Percentiles rank a stretch among this genome's conserved stretches.
Conservation (phyloP, 1,140 invertebrate species). For the Asbolus verrucosus region DNA sequence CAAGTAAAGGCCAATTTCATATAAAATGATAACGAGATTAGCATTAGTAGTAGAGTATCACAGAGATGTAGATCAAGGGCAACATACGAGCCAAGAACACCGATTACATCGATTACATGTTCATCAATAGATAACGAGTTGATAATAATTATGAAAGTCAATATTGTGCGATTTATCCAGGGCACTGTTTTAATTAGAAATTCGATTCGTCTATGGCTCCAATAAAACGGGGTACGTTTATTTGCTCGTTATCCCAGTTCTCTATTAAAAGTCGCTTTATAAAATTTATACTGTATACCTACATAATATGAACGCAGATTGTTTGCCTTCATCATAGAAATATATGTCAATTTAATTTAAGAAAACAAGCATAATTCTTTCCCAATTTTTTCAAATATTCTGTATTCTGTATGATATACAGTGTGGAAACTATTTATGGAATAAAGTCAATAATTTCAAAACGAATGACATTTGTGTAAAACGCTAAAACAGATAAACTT, state of each 20-base stretch:
- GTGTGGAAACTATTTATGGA: no score
- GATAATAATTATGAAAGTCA: conserved; percentile 35
- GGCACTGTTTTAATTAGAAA: conserved; percentile 36
- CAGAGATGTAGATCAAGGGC: conserved; percentile 45
- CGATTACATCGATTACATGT: conserved; percentile 40
- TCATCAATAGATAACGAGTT: conserved; percentile 37
- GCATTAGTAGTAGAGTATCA: conserved; percentile 45
- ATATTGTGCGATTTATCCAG: conserved; percentile 34
- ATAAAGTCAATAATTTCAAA: no score
- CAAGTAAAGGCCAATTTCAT: conserved; percentile 40
- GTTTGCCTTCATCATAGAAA: conserved; percentile 4
- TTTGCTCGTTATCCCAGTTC: conserved; percentile 26
- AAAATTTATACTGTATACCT: conserved; percentile 10
- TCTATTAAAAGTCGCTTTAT: conserved; percentile 26
- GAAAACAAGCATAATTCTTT: conserved; percentile 16
- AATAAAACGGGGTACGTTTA: conserved; percentile 21
- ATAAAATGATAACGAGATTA: conserved; percentile 40
- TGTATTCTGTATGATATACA: no score
- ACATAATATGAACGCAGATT: conserved; percentile 1
- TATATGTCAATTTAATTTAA: conserved; percentile 29
- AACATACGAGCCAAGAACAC: conserved; percentile 43
- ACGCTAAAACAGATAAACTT: no score
- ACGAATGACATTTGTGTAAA: no score
- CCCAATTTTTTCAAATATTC: neutral
- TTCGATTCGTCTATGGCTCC: conserved; percentile 25